phyloP scores from a whole-genome alignment of 2,113 vertebrate genomes.

The Pachyramphus minor region DNA sequence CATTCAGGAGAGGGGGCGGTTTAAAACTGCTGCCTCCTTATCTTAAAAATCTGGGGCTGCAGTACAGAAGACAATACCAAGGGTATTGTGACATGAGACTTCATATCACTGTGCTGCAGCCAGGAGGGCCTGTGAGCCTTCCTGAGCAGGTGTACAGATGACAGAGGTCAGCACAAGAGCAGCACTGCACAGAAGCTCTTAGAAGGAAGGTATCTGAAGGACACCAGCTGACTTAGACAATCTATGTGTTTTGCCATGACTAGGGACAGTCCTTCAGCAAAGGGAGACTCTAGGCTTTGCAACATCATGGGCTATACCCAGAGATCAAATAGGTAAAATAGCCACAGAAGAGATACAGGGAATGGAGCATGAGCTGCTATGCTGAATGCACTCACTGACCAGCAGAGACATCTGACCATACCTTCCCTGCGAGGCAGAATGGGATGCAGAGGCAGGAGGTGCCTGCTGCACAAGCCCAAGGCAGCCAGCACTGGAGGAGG shows the following conservation, averaged over 20 bases:
- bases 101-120: rapidly evolving
- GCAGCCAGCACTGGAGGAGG: neutral
- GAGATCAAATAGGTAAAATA: neutral
- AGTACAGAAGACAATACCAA: neutral
- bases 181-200: neutral
- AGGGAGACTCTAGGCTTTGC: neutral
- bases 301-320: neutral
- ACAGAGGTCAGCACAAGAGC: neutral
- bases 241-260: neutral
- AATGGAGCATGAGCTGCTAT: rapidly evolving
- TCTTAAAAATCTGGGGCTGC: neutral
- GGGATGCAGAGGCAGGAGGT: neutral
- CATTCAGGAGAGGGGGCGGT: neutral
- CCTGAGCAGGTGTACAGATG: neutral
- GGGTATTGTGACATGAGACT: too few relatives aligned
- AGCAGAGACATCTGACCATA: neutral
- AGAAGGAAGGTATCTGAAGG: neutral
- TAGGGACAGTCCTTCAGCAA: neutral
- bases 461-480: neutral
- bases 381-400: neutral
- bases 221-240: neutral
- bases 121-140: neutral
- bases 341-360: neutral
- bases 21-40: neutral
- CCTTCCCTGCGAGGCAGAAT: neutral